These are phyloP conservation scores for Dasyurus viverrinus DNA, from an alignment of 2,113 vertebrate species.

Conservation along the genomic window DNA sequence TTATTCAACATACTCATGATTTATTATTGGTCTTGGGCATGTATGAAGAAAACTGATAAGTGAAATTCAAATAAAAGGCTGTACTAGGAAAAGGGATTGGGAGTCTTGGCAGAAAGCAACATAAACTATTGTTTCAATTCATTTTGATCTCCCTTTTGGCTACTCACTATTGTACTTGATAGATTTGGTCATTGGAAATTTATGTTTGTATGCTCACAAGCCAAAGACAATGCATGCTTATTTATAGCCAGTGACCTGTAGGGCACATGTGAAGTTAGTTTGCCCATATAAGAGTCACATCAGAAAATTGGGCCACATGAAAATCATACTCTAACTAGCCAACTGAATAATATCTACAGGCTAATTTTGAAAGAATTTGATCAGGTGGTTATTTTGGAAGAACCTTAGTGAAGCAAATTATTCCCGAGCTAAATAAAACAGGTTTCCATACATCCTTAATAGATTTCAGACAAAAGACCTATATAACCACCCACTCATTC, in stretches of 20 bases:
- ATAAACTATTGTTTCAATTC: no score
- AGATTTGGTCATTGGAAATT: no score
- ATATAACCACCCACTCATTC: background rate
- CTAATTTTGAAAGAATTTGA: background rate
- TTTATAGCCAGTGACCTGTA: background rate
- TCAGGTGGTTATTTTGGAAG: background rate
- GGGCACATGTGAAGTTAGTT: background rate
- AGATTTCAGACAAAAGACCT: background rate
- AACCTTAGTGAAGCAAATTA: background rate
- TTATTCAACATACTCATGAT: no score
- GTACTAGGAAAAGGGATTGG: no score
- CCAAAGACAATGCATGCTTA: no score
- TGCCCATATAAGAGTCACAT: background rate
- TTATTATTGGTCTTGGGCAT: no score
- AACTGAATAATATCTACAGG: background rate
- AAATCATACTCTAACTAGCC: conserved; percentile 4
- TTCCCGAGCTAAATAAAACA: background rate
- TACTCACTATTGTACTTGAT: no score
- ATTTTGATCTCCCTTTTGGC: no score
- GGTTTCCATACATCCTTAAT: background rate
- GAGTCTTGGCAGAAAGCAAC: no score
- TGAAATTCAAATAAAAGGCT: no score
- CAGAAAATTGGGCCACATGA: background rate
- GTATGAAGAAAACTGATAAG: no score
- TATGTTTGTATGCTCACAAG: no score